A percentile compares a stretch with the other conserved stretches of the same genome.
Conservation (phyloP, 2,113 vertebrate genomes). For the Condylura cristata region DNA sequence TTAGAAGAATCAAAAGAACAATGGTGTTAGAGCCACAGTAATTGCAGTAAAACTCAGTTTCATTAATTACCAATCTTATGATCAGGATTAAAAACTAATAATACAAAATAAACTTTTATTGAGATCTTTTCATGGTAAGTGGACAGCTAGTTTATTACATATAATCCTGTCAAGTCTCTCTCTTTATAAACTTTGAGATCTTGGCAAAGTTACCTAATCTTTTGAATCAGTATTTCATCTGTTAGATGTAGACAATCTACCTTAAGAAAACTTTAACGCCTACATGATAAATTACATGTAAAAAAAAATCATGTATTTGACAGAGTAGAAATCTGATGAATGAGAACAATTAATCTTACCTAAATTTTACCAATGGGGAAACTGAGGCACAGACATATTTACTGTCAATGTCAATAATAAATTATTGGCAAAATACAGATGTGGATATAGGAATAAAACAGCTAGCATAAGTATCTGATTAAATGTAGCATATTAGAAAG, state of each 20-base stretch:
- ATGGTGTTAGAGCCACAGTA: neutral
- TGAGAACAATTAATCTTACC: neutral
- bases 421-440: neutral
- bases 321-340: neutral
- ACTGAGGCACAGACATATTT: neutral
- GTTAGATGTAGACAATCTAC: neutral
- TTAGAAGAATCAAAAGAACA: neutral
- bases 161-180: neutral
- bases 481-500: neutral
- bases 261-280: neutral
- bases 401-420: neutral
- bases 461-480: neutral
- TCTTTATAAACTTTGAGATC: neutral
- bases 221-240: neutral
- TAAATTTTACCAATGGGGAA: neutral
- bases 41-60: neutral
- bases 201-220: neutral
- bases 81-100: neutral
- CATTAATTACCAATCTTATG: neutral
- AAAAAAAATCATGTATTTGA: neutral
- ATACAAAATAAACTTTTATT: neutral
- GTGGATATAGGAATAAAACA: neutral
- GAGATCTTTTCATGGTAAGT: neutral
- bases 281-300: neutral
- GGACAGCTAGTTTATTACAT: neutral